Base-by-base conservation (phyloP, 2,888 invertebrate species). In the Eupithecia insigniata region DNA sequence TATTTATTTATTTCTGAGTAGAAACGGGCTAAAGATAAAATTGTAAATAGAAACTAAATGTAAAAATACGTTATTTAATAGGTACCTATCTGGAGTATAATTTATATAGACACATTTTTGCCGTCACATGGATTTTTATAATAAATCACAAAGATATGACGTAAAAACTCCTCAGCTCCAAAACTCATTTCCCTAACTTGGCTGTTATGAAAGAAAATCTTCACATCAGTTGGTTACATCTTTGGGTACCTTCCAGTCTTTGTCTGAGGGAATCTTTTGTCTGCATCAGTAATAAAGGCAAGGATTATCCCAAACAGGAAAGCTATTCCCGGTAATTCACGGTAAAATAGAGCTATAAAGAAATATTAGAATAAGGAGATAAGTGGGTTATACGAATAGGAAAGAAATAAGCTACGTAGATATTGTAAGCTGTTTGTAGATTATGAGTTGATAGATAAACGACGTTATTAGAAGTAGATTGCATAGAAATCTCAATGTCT, bases 241-340 rank as follows among this genome's bases (percentile, higher is more conserved):
- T 76, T 78, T 76, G 68, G 76, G 81, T 83, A 74, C 69, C 60
- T 65, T 70, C 70, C 66, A 73, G 61, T 55, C 74, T 85, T 84
- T 84, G 83, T 82, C 77, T 72, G 71, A 58, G 66, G 58, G 72
- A 79, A 78, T 76, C 74, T 76, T 72, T 76, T 85, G 82, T 85
- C 83, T 85, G 83, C 79, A 82, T 84, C 81, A 80, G 84, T 85
- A 81, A 85, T 81, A 65, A 74, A 80, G 76, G 78, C 79, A 75
- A 82, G 79, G 80, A 78, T 82, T 83, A 81, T 81, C 83, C 80
- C 77, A 74, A 75, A 78, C 81, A 80, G 79, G 77, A 79, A 82
- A 80, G 76, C 81, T 79, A 82, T 85, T 82, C 83, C 75, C 77
- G 75, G 76, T 82, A 70, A 74, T 79, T 70, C 68, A 28, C 64